Conservation (phyloP, 2,797 vertebrate genomes). For the Pogoniulus pusillus region DNA sequence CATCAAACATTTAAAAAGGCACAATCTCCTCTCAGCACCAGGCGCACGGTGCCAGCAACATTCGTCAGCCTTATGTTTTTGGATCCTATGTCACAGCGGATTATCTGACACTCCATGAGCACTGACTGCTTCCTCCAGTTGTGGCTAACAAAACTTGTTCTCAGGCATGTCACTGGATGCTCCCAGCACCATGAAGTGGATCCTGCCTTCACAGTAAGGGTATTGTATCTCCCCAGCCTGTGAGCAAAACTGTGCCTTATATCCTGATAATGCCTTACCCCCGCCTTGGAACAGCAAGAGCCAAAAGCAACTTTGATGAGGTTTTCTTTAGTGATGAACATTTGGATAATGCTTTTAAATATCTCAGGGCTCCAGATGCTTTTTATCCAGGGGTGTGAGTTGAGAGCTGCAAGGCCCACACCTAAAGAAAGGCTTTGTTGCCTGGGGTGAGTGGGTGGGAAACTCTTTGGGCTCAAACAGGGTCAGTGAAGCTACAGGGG, state of each 20-base stretch:
- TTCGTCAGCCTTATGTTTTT: conserved; percentile 50
- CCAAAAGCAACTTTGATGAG: background rate
- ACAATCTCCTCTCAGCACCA: conserved; percentile 38
- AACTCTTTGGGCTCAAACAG: background rate
- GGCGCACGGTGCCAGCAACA: conserved; percentile 54
- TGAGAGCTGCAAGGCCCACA: background rate
- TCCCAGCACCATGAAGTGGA: background rate
- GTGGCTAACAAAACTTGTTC: conserved; percentile 31
- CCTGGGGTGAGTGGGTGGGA: background rate
- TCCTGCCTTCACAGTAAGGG: background rate
- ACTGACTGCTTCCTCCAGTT: conserved; percentile 38
- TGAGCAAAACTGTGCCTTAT: background rate
- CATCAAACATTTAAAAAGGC: conserved; percentile 60
- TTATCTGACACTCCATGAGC: conserved; percentile 50
- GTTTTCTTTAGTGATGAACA: background rate
- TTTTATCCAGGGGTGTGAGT: background rate
- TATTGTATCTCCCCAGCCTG: background rate
- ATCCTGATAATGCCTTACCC: background rate
- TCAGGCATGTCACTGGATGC: conserved; percentile 23
- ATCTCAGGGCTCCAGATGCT: conserved; percentile 15
- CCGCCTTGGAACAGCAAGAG: background rate
- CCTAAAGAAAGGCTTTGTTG: conserved; percentile 35
- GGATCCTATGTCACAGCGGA: conserved; percentile 27
- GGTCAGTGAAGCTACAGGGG: background rate
- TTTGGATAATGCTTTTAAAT: conserved; percentile 30